These are phyloP conservation scores for Melanargia galathea DNA, from an alignment of 2,888 invertebrate species.

Conservation along the genomic window DNA sequence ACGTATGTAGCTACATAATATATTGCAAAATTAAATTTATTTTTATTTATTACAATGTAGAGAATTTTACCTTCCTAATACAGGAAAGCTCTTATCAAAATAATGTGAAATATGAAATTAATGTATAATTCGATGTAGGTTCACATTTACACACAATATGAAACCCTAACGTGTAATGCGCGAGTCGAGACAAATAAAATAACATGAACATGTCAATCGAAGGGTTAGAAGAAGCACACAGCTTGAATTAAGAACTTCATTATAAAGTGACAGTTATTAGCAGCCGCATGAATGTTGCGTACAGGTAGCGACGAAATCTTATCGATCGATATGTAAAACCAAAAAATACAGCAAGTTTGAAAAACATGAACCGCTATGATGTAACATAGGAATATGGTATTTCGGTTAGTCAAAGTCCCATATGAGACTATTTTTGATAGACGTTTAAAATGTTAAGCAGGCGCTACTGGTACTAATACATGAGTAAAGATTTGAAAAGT, in stretches of 20 bases:
- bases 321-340: constrained; percentile 43
- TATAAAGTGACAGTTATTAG: constrained; percentile 61
- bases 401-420: too few species aligned
- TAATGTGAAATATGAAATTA: background rate
- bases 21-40: background rate
- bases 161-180: constrained; percentile 14
- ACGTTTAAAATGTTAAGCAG: too few species aligned
- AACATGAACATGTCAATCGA: constrained; percentile 28
- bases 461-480: too few species aligned
- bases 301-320: constrained; percentile 44
- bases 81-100: background rate
- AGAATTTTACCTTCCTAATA: constrained; percentile 1
- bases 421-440: too few species aligned
- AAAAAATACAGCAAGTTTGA: too few species aligned
- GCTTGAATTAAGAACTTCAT: constrained; percentile 61
- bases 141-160: background rate
- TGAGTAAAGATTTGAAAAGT: too few species aligned
- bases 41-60: background rate
- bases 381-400: background rate
- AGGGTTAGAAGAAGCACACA: constrained; percentile 71
- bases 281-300: constrained; percentile 70
- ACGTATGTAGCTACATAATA: too few species aligned
- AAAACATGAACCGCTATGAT: too few species aligned
- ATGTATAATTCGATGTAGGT: background rate
- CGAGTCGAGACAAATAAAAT: constrained; percentile 11